Evolutionary conservation across 2,797 vertebrate genomes (phyloP), one percentile per base, ranked within the genome.

Genomic region (Taenioides sp.): DNA sequence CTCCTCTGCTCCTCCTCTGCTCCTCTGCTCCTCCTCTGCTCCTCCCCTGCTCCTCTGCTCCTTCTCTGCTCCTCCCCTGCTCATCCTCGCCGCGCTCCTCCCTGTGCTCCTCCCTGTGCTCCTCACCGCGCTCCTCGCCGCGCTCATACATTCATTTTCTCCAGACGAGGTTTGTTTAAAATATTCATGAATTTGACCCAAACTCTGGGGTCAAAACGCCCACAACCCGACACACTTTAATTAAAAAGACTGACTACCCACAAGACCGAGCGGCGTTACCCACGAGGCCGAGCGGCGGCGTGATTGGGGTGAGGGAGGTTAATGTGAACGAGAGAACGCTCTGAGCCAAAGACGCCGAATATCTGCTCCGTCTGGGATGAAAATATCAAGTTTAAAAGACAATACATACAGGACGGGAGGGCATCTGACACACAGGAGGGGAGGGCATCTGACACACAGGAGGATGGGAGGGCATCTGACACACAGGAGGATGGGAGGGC

Each of bases 161-260:
- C n/a, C 1, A 9, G 52, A 55, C 2, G 7, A 10, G 52, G 18
- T 55, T 55, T 25, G 12, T 58, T 58, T 94, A 92, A 93, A 92
- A 90, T 92, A 94, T 93, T 91, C 93, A 94, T 92, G 86, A 89
- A 90, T 92, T 92, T 91, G 91, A 93, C 91, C 92, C 84, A 82
- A 87, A 89, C 91, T 92, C 75, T 88, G 88, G 90, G 92, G 92
- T 94, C 92, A 92, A 91, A 92, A 76, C 88, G 89, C 91, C 92
- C 90, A 85, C 84, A 87, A 93, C 92, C 88, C 85, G 73, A 88
- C 89, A 67, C 77, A 87, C 88, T 93, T 92, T 93, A 93, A 94
- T 94, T 94, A 93, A 94, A 93, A 92, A 93, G 88, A 58, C 55
- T 16, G 12, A 14, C 11, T 27, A 25, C 55, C 55, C 55, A 25